Base-by-base conservation (phyloP, 2,797 vertebrate species). In the Cetoscarus ocellatus region DNA sequence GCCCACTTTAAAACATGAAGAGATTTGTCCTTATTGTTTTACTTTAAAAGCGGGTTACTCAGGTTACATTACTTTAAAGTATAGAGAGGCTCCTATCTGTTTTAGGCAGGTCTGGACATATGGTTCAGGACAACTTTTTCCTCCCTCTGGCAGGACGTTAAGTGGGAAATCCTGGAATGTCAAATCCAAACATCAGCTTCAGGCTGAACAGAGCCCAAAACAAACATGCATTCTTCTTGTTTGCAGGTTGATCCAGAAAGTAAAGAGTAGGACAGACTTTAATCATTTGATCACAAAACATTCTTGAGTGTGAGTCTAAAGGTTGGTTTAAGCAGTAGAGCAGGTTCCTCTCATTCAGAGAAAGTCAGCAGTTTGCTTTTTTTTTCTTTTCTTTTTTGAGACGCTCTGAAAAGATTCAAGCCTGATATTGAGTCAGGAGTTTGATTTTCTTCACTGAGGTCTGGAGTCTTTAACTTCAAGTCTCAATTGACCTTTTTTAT, bases 101-200 rank as follows among this genome's bases (percentile, higher is more conserved):
- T 27, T 27, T 27, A 2, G 27, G 27, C 27, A 27, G 27, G 4
- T 27, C 27, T 27, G 27, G 4, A 27, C 27, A 27, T 27, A 27
- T n/a, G 27, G 27, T 27, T 27, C 27, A 27, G 27, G 27, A 27
- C 2, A 27, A 27, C 2, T 27, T 2, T 27, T 77, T 70, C 79
- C 17, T 51, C 6, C 4, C 0, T 18, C 10, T 42, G 57, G 55
- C 61, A 47, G 75, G 72, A 85, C 53, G 70, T 54, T 62, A 19
- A 60, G 3, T 19, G 35, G 62, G 45, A 79, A 79, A 75, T 77
- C 72, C 72, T 80, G 74, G 80, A 86, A 78, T 78, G 67, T 55
- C 14, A 54, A 45, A 15, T 73, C 2, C 15, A 62, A 70, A 48
- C 72, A 75, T 7, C 4, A 13, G 39, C n/a, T 34, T 60, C 61